Conservation (phyloP, 2,888 invertebrate species). For the Bimastos eiseni region DNA sequence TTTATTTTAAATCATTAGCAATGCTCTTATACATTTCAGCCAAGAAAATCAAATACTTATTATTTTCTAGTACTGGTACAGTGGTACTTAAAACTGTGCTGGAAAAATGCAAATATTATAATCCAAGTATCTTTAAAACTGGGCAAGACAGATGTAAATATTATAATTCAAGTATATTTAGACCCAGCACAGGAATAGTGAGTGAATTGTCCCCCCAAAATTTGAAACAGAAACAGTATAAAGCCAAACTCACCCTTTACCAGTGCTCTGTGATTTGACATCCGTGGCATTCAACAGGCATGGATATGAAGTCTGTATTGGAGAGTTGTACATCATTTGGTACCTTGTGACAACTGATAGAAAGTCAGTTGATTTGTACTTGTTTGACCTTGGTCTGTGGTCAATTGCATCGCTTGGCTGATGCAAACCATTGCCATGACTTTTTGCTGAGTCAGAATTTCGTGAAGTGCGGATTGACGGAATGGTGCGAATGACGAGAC, state of each 20-base stretch:
- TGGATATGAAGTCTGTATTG: neutral
- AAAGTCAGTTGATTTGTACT: constrained; percentile 46
- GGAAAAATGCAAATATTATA: no score
- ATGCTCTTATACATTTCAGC: neutral
- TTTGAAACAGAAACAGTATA: neutral
- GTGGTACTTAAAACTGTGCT: no score
- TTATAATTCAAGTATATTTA: neutral
- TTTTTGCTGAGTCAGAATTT: neutral
- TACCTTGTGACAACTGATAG: constrained; percentile 53
- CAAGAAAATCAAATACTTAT: neutral
- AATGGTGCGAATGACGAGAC: constrained; percentile 17
- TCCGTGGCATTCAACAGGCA: constrained; percentile 44
- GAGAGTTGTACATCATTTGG: constrained; percentile 41
- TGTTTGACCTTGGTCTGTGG: constrained; percentile 7
- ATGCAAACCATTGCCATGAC: neutral
- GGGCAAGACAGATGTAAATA: no score
- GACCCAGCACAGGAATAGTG: neutral
- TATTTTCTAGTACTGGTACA: no score
- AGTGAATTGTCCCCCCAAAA: neutral
- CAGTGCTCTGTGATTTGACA: constrained; percentile 27
- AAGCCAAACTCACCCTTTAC: neutral
- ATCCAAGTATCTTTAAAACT: no score
- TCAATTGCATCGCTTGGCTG: neutral
- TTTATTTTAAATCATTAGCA: neutral
- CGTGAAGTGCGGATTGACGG: neutral